Conservation (phyloP, 92 coral and sea anemone genomes). For the Galaxea fascicularis region DNA sequence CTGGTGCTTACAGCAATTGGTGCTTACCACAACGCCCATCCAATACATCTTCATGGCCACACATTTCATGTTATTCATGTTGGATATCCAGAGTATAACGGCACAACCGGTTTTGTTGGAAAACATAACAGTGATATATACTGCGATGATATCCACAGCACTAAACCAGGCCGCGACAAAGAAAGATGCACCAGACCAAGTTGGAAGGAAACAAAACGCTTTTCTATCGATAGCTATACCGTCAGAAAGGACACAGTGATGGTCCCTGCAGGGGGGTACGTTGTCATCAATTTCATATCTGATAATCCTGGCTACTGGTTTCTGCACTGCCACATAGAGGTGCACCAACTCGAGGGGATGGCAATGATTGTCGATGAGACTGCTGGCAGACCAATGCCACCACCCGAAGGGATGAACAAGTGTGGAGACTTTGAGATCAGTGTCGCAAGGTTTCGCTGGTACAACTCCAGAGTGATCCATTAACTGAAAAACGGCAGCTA, state of each 20-base stretch:
- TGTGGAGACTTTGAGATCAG: constrained; percentile 44
- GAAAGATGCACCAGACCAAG: constrained; percentile 32
- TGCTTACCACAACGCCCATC: constrained; percentile 41
- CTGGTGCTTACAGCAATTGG: constrained; percentile 59
- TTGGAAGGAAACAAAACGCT: constrained; percentile 56
- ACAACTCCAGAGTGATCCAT: constrained; percentile 8
- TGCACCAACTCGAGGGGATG: constrained; percentile 73
- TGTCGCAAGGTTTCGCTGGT: background rate
- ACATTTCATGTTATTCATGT: constrained; percentile 73
- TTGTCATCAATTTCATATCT: constrained; percentile 70
- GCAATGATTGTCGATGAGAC: constrained; percentile 66
- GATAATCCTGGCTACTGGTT: constrained; percentile 87
- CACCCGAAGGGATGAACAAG: constrained; percentile 19
- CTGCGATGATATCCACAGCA: constrained; percentile 63
- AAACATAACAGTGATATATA: constrained; percentile 55
- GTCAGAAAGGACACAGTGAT: constrained; percentile 76
- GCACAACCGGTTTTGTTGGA: constrained; percentile 47
- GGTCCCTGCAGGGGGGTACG: constrained; percentile 79
- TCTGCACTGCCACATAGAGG: constrained; percentile 81
- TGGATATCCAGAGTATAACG: constrained; percentile 65
- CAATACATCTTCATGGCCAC: constrained; percentile 79
- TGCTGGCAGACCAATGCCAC: background rate
- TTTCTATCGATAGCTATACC: constrained; percentile 54
- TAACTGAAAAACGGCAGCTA: constrained; percentile 21
- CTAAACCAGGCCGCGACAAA: background rate